Conservation (phyloP, 2,888 invertebrate species). For the Nephrotoma guestfalica region DNA sequence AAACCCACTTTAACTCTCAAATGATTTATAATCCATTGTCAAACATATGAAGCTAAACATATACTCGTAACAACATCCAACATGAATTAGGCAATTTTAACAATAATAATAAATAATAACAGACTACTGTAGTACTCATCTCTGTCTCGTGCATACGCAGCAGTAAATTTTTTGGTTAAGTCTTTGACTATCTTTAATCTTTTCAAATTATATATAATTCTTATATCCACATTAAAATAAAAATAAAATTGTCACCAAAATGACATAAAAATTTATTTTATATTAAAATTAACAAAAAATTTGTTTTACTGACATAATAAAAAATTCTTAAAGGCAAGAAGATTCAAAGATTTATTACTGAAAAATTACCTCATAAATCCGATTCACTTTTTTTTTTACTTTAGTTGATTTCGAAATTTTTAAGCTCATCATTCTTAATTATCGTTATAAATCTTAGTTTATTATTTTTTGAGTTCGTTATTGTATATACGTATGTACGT, state of each 20-base stretch:
- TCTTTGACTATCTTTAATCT: neutral
- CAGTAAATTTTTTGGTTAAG: neutral
- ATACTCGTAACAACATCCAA: neutral
- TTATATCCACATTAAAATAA: neutral
- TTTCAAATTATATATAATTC: neutral
- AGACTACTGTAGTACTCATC: neutral
- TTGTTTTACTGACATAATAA: neutral
- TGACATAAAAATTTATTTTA: neutral
- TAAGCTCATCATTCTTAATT: neutral
- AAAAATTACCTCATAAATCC: neutral
- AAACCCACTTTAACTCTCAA: neutral
- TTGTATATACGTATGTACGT: neutral
- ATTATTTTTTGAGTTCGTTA: neutral
- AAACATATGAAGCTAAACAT: neutral
- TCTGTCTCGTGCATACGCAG: neutral
- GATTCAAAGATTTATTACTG: neutral
- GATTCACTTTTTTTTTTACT: neutral
- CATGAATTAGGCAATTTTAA: neutral
- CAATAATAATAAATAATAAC: neutral
- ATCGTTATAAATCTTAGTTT: neutral
- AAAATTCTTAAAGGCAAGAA: neutral
- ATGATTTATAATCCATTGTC: neutral
- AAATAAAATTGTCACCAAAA: neutral
- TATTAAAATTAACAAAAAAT: neutral
- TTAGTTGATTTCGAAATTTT: neutral